Percentiles rank a stretch among this genome's conserved stretches.
Evolutionary conservation across 2,113 vertebrate species (phyloP).

Genomic region (Melozone crissalis): DNA sequence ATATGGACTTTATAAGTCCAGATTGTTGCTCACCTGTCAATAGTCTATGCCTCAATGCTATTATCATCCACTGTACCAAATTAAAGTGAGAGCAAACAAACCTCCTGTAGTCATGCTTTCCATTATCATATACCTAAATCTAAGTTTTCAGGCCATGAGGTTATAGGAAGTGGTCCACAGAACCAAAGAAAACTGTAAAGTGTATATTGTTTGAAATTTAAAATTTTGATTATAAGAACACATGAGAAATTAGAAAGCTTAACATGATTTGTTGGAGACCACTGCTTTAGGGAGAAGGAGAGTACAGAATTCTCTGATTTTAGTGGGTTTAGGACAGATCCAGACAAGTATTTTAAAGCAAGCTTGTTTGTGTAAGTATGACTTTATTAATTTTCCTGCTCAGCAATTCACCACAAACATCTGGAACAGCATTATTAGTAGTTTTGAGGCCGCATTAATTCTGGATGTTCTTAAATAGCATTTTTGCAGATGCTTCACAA

Average conservation of each 20-base stretch:
- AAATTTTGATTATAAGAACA: neutral
- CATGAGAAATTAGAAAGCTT: neutral
- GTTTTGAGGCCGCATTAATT: constrained; percentile 19
- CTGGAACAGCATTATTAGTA: constrained; percentile 22
- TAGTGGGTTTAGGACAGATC: neutral
- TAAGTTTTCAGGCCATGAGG: neutral
- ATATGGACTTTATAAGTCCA: neutral
- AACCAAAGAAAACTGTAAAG: neutral
- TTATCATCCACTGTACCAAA: neutral
- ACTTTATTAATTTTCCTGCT: constrained; percentile 39
- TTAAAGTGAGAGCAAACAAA: neutral
- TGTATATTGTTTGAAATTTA: neutral
- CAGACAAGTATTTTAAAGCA: neutral
- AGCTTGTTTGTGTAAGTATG: constrained; percentile 1
- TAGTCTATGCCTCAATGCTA: neutral
- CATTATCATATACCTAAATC: neutral
- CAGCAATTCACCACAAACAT: constrained; percentile 18
- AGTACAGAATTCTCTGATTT: neutral
- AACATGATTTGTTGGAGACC: neutral
- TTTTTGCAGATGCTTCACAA: constrained; percentile 34
- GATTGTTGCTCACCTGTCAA: neutral
- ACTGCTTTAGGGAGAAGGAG: neutral
- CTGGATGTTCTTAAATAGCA: constrained; percentile 16
- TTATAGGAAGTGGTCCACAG: neutral
- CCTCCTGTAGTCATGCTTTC: neutral